Percentiles rank a stretch among this genome's conserved stretches.
Evolutionary conservation across 2,888 invertebrate species (phyloP).

Genomic region (Drosophila longiperda): DNA sequence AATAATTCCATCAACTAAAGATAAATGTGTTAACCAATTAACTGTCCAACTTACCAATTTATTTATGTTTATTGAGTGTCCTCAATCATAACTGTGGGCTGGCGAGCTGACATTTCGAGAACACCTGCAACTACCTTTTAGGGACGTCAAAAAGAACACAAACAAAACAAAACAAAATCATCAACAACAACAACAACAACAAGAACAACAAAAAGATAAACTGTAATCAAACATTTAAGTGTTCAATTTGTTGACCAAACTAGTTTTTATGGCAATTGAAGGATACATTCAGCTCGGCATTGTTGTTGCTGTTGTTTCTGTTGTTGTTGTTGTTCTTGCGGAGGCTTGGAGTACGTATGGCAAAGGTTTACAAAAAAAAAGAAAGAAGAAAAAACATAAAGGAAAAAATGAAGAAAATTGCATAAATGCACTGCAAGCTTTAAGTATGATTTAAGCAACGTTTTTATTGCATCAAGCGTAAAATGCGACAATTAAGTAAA

Average conservation of each 20-base stretch:
- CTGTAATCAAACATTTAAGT: slow-evolving; percentile 5
- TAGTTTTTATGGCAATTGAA: neutral
- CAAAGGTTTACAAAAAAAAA: neutral
- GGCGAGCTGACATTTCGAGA: slow-evolving; percentile 1
- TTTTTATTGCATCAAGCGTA: neutral
- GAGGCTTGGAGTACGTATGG: neutral
- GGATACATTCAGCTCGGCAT: neutral
- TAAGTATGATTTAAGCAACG: neutral
- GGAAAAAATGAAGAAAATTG: neutral
- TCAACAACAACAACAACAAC: neutral
- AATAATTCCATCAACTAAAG: neutral
- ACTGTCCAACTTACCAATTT: neutral
- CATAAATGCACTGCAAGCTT: neutral
- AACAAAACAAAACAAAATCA: neutral
- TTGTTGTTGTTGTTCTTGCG: neutral
- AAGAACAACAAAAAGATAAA: neutral
- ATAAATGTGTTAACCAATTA: neutral
- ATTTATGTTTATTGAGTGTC: neutral
- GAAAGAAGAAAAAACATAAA: neutral
- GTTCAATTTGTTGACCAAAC: slow-evolving; percentile 15
- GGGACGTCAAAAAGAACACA: neutral
- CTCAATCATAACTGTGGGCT: neutral
- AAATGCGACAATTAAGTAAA: neutral
- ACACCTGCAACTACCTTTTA: slow-evolving; percentile 29
- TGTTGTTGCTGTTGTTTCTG: neutral